Evolutionary conservation across 2,888 invertebrate species (phyloP).

Genomic region (Limnephilus lunatus): DNA sequence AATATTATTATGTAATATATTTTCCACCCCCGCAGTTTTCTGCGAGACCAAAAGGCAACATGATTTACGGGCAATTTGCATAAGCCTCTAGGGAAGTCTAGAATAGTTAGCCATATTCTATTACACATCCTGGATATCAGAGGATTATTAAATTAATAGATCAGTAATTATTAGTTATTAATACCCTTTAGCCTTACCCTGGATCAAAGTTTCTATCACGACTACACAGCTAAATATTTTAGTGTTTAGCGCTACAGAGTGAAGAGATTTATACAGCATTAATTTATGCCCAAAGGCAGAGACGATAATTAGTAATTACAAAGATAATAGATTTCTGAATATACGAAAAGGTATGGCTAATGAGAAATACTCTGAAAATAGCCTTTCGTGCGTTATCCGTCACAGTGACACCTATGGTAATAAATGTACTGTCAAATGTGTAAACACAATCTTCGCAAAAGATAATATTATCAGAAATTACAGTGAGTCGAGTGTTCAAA

Average conservation of each 20-base stretch:
- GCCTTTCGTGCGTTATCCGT: not conserved
- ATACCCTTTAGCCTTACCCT: not conserved
- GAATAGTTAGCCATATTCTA: not conserved
- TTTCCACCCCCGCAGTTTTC: conserved; percentile 16
- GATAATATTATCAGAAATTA: not conserved
- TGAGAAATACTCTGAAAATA: not conserved
- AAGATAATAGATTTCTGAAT: not conserved
- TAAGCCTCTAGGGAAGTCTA: not conserved
- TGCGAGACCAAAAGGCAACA: not conserved
- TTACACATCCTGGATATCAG: not conserved
- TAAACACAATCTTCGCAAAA: not conserved
- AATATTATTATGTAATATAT: conserved; percentile 11
- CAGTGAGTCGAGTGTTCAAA: not conserved
- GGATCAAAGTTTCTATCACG: not conserved
- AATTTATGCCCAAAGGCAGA: not conserved
- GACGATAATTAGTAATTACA: not conserved
- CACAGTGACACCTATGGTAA: not conserved
- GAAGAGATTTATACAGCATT: not conserved
- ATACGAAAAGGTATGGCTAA: not conserved
- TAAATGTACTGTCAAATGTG: not conserved
- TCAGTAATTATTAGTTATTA: not conserved
- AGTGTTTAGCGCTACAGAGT: not conserved
- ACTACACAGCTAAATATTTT: not conserved
- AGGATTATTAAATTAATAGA: not conserved
- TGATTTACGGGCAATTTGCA: conserved; percentile 5